Evolutionary conservation across 2,113 vertebrate species (phyloP).

Genomic region (Bucco capensis): DNA sequence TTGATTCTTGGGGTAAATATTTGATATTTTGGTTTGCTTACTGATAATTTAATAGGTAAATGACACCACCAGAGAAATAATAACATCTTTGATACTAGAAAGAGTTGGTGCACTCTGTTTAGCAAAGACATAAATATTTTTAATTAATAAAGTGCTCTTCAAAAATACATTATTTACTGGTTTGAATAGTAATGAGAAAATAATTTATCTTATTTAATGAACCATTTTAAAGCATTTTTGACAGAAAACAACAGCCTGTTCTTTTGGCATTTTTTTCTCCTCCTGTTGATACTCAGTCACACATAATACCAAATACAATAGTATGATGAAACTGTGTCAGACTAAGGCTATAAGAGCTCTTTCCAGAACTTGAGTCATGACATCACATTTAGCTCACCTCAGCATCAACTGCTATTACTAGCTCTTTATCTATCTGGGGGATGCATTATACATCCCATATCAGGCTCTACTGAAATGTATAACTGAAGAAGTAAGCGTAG

Average conservation of each 20-base stretch:
- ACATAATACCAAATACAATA: not conserved
- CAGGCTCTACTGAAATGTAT: not conserved
- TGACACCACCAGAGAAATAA: not conserved
- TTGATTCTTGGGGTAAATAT: conserved; percentile 12
- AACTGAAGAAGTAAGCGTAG: not conserved
- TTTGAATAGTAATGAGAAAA: conserved; percentile 62
- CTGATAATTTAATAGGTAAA: no score
- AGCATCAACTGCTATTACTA: not conserved
- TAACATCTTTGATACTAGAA: conserved; percentile 13
- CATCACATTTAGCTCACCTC: not conserved
- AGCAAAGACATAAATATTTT: conserved; percentile 63
- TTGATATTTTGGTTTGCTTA: conserved; percentile 16
- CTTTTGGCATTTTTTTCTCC: conserved; percentile 6
- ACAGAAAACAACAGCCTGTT: conserved; percentile 26
- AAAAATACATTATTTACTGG: conserved; percentile 68
- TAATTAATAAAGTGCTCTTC: conserved; percentile 72
- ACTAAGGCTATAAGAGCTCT: not conserved
- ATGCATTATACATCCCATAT: not conserved
- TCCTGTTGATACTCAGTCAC: not conserved
- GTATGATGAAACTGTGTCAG: not conserved
- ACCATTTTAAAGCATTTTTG: conserved; percentile 55
- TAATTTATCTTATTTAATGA: conserved; percentile 70
- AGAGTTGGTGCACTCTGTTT: conserved; percentile 5
- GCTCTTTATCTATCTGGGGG: not conserved
- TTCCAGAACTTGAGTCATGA: not conserved